Conservation (phyloP, 2,113 vertebrate species). For the Neogale vison region DNA sequence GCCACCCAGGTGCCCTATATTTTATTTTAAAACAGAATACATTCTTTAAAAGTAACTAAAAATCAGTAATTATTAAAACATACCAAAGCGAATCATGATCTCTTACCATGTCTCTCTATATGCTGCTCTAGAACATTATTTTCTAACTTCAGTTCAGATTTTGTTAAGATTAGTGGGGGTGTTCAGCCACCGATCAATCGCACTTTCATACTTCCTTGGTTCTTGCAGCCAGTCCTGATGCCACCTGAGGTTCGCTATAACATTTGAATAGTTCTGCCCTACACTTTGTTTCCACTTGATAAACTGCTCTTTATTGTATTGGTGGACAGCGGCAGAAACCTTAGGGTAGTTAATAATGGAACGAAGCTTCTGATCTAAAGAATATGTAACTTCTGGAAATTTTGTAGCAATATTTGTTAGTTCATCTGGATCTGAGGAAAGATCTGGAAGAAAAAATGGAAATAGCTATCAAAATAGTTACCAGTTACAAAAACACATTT, state of each 20-base stretch:
- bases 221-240: conserved; percentile 94
- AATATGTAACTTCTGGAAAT: conserved; percentile 83
- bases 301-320: conserved; percentile 93
- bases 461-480: conserved; percentile 28
- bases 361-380: conserved; percentile 89
- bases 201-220: conserved; percentile 84
- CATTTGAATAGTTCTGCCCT: conserved; percentile 90
- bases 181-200: conserved; percentile 90
- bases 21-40: not conserved
- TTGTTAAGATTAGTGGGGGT: not conserved
- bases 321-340: conserved; percentile 89
- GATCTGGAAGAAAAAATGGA: conserved; percentile 86
- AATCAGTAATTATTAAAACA: conserved; percentile 5
- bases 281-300: conserved; percentile 88
- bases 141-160: not conserved
- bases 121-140: not conserved
- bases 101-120: not conserved
- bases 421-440: conserved; percentile 92
- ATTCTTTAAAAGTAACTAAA: conserved; percentile 28
- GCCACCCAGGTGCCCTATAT: not conserved
- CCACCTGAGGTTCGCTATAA: conserved; percentile 95
- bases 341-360: conserved; percentile 91
- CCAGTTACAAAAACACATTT: not conserved
- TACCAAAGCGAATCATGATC: conserved; percentile 1
- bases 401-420: conserved; percentile 88